Evolutionary conservation across 64 coral and sea anemone genomes (phyloP).

Genomic region (Stichodactyla mertensii): DNA sequence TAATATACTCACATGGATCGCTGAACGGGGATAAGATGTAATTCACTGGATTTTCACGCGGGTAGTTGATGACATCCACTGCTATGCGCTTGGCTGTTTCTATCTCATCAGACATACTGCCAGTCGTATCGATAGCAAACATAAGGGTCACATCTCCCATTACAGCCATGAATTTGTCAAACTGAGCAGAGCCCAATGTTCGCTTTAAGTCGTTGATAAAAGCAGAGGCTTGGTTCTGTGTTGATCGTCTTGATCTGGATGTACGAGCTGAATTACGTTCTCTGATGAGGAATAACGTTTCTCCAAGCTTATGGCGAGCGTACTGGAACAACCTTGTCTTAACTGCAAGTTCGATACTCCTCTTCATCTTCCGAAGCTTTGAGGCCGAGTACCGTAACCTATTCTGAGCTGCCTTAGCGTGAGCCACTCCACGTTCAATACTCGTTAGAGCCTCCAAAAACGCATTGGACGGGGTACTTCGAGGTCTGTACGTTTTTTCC

Average conservation of each 20-base stretch:
- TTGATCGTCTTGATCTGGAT: slow-evolving; percentile 7
- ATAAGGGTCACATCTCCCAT: slow-evolving; percentile 25
- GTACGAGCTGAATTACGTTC: background rate
- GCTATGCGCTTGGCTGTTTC: slow-evolving; percentile 30
- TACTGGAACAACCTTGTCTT: background rate
- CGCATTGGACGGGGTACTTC: slow-evolving; percentile 50
- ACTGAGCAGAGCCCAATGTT: background rate
- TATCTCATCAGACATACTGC: slow-evolving; percentile 46
- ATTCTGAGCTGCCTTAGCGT: slow-evolving; percentile 31
- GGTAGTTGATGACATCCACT: slow-evolving; percentile 43
- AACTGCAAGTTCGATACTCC: background rate
- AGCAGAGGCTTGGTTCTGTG: background rate
- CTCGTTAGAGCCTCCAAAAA: slow-evolving; percentile 59
- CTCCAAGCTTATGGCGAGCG: slow-evolving; percentile 9
- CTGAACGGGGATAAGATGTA: slow-evolving; percentile 44
- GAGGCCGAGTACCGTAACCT: background rate
- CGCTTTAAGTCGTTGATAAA: background rate
- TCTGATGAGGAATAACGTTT: slow-evolving; percentile 4
- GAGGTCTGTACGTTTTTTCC: slow-evolving; percentile 41
- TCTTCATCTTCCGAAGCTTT: background rate
- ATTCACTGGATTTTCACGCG: background rate
- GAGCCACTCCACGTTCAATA: slow-evolving; percentile 59
- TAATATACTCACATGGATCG: too few relatives aligned
- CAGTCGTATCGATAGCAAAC: slow-evolving; percentile 52
- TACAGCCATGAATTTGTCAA: slow-evolving; percentile 40